Conservation (phyloP, 2,888 invertebrate genomes). For the Callosobruchus maculatus region DNA sequence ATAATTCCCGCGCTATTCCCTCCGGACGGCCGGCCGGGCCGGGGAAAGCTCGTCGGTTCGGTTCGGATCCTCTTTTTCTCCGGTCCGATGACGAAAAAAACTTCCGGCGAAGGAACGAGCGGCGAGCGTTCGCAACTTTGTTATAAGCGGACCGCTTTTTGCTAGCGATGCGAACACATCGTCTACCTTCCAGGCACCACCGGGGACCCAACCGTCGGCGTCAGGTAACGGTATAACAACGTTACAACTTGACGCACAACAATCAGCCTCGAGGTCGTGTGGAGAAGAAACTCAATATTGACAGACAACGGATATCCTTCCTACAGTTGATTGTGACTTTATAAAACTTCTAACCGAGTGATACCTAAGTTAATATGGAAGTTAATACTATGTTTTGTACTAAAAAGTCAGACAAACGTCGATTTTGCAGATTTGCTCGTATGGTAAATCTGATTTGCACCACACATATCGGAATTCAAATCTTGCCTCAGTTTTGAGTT, state of each 20-base stretch:
- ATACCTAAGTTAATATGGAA: too few species aligned
- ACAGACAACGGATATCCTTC: too few species aligned
- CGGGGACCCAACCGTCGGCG: neutral
- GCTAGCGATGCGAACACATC: neutral
- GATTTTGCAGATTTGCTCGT: too few species aligned
- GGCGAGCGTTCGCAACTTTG: neutral
- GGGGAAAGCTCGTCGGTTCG: neutral
- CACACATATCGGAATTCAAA: too few species aligned
- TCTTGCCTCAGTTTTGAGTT: too few species aligned
- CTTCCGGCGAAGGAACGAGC: neutral
- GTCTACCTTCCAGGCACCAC: neutral
- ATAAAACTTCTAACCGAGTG: too few species aligned
- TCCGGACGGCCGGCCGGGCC: too few species aligned
- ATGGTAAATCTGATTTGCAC: too few species aligned
- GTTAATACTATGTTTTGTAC: too few species aligned
- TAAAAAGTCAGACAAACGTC: too few species aligned
- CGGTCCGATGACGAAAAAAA: neutral
- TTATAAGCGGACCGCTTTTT: neutral
- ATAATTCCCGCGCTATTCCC: neutral
- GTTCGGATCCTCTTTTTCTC: neutral
- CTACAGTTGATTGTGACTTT: too few species aligned
- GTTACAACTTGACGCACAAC: neutral
- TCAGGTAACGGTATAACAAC: neutral
- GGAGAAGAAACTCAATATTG: neutral
- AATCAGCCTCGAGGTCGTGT: neutral